These are phyloP conservation scores for Upupa epops DNA, from an alignment of 2,113 vertebrate species.

Conservation along the genomic window DNA sequence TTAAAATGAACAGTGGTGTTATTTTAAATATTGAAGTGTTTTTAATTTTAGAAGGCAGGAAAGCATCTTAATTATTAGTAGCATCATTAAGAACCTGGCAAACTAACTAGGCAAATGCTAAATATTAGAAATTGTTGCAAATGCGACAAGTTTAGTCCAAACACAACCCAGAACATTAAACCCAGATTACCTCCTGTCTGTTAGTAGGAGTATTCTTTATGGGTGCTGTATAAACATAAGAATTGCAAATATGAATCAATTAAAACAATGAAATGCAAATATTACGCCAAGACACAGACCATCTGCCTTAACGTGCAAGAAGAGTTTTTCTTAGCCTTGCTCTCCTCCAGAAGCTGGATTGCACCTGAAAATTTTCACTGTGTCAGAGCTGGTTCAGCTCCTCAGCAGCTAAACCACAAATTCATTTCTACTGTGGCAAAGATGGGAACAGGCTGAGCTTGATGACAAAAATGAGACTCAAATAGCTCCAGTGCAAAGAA, in stretches of 20 bases:
- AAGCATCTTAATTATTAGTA: not conserved
- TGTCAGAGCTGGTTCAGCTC: not conserved
- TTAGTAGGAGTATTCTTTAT: not conserved
- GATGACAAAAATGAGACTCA: not conserved
- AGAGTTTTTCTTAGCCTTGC: not conserved
- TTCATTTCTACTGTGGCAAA: not conserved
- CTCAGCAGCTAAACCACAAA: not conserved
- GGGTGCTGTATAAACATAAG: not conserved
- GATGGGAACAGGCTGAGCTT: not conserved
- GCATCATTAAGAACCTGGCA: not conserved
- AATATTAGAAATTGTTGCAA: not conserved
- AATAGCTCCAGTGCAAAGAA: not conserved
- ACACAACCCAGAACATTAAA: not conserved
- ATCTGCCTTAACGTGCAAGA: not conserved
- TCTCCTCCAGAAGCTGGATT: not conserved
- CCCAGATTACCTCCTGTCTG: not conserved
- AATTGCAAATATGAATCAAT: not conserved
- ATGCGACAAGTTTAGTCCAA: not conserved
- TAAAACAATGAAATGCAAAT: not conserved
- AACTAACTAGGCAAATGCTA: not conserved
- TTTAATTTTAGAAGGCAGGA: not conserved
- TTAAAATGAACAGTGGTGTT: slow-evolving; percentile 32
- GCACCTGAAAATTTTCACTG: not conserved
- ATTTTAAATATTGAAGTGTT: slow-evolving; percentile 27
- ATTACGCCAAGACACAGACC: not conserved